Conservation (phyloP, 1,140 invertebrate genomes). For the Drosophila truncata region DNA sequence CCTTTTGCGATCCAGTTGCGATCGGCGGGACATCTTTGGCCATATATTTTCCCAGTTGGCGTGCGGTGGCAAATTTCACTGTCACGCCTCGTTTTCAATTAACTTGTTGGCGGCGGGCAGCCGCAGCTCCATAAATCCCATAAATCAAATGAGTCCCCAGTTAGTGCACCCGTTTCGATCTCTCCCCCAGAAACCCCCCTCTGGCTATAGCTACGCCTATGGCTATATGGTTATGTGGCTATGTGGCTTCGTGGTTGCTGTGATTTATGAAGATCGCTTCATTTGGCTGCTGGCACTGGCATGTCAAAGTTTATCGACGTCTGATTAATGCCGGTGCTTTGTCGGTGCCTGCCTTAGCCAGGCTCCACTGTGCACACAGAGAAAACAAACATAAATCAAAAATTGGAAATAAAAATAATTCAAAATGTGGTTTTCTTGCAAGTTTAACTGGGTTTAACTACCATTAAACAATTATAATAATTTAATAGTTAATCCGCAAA, state of each 20-base stretch:
- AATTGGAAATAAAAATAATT: not conserved
- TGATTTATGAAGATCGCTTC: constrained; percentile 82
- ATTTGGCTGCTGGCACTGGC: constrained; percentile 49
- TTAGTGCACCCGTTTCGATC: constrained; percentile 8
- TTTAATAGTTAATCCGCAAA: too few species aligned
- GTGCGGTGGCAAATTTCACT: constrained; percentile 80
- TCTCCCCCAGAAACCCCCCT: not conserved
- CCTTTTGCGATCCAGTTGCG: constrained; percentile 32
- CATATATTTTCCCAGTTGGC: constrained; percentile 35
- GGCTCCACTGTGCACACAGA: constrained; percentile 18
- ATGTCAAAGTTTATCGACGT: constrained; percentile 77
- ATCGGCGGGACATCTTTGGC: constrained; percentile 37
- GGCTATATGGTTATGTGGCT: not conserved
- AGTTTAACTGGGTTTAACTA: too few species aligned
- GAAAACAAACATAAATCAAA: constrained; percentile 36
- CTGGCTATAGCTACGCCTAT: not conserved
- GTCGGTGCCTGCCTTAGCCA: constrained; percentile 36
- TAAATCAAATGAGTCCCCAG: constrained; percentile 72
- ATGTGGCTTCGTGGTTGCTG: constrained; percentile 3
- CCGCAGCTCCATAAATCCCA: constrained; percentile 72
- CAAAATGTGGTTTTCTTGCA: not conserved
- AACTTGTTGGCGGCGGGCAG: constrained; percentile 76
- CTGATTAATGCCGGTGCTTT: constrained; percentile 66
- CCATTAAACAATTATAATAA: not conserved
- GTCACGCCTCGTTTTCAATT: constrained; percentile 81